Evolutionary conservation across 2,797 vertebrate genomes (phyloP).

Genomic region (Acanthopagrus latus): DNA sequence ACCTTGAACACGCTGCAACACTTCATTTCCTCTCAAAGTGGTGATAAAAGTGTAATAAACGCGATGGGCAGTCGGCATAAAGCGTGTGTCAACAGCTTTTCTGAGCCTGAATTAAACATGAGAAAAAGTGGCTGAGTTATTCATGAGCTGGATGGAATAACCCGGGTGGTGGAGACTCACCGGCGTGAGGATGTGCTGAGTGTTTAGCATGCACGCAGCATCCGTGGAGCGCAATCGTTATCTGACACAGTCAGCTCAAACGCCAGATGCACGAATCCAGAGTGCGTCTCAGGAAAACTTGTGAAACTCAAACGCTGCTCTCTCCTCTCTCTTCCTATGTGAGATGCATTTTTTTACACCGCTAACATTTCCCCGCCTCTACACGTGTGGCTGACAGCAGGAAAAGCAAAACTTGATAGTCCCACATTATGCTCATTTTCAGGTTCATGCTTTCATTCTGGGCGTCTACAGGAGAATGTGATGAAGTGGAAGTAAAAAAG

Average conservation of each 20-base stretch:
- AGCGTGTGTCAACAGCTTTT: conserved; percentile 73
- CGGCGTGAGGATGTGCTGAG: conserved; percentile 33
- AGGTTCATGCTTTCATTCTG: too few relatives aligned
- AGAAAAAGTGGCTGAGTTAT: conserved; percentile 68
- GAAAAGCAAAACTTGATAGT: too few relatives aligned
- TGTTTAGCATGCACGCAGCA: conserved; percentile 56
- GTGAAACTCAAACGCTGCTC: not conserved
- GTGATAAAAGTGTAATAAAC: conserved; percentile 73
- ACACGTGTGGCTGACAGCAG: too few relatives aligned
- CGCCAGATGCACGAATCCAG: conserved; percentile 3
- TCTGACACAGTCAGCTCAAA: conserved; percentile 37
- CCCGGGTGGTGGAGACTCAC: conserved; percentile 26
- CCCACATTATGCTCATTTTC: too few relatives aligned
- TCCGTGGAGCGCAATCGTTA: conserved; percentile 56
- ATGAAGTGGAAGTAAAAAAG: too few relatives aligned
- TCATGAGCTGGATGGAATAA: conserved; percentile 68
- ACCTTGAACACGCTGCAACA: conserved; percentile 45
- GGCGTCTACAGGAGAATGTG: too few relatives aligned
- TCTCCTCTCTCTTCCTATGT: too few relatives aligned
- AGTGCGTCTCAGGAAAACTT: not conserved
- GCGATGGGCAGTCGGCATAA: conserved; percentile 49
- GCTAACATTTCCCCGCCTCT: not conserved
- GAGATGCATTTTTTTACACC: not conserved
- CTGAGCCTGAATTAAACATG: conserved; percentile 74
- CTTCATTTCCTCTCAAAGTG: conserved; percentile 57